A percentile compares a stretch with the other conserved stretches of the same genome.
These are phyloP conservation scores for Ptychobarbus kaznakovi DNA, from an alignment of 2,797 vertebrate species.

Conservation along the genomic window DNA sequence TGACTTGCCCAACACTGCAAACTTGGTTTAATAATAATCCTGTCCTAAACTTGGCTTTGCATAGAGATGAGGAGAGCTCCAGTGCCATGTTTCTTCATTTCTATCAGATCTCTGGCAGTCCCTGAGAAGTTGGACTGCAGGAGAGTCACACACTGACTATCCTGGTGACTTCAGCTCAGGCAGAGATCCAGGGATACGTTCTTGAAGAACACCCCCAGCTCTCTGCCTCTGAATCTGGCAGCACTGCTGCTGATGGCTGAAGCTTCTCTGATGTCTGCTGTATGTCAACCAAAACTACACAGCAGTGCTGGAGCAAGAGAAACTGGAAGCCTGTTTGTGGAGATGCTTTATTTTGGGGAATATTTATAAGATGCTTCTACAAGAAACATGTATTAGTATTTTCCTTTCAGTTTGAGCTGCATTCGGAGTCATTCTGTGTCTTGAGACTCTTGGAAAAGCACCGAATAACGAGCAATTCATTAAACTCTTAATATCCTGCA, in stretches of 20 bases:
- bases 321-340: constrained; percentile 48
- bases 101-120: constrained; percentile 47
- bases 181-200: constrained; percentile 36
- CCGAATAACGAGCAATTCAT: constrained; percentile 46
- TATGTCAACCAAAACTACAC: constrained; percentile 46
- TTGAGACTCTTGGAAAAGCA: constrained; percentile 30
- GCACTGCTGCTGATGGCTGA: constrained; percentile 18
- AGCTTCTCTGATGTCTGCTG: constrained; percentile 42
- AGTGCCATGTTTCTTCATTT: constrained; percentile 29
- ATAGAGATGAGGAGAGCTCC: constrained; percentile 34
- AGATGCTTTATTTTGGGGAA: constrained; percentile 40
- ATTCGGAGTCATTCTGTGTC: neutral
- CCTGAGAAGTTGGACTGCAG: constrained; percentile 41
- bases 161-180: constrained; percentile 36
- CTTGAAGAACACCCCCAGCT: constrained; percentile 42
- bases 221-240: constrained; percentile 46
- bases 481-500: constrained; percentile 31
- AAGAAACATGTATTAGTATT: constrained; percentile 26
- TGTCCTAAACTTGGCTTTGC: constrained; percentile 29
- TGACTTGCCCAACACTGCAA: constrained; percentile 38
- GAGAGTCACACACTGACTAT: constrained; percentile 34
- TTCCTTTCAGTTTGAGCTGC: constrained; percentile 31
- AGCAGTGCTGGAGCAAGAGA: constrained; percentile 40
- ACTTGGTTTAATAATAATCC: constrained; percentile 41
- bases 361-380: constrained; percentile 37